Base-by-base conservation (phyloP, 1,140 invertebrate species). In the Ladona fulva region DNA sequence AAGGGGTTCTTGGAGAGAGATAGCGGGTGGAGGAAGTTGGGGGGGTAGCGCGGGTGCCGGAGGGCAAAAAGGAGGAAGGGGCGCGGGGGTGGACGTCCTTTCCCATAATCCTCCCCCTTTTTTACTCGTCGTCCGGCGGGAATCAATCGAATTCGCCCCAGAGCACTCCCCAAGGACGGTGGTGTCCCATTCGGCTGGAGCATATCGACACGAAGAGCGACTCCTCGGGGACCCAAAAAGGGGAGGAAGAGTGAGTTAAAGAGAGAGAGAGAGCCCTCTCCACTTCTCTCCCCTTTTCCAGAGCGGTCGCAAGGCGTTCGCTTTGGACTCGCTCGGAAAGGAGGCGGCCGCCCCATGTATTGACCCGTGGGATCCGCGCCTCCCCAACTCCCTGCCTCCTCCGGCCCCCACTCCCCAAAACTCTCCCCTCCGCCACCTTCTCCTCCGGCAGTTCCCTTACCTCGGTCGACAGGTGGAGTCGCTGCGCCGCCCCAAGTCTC, bases 301-400 rank as follows among this genome's bases (percentile, higher is more conserved):
- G 44, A 52, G 44, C 44, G 12, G 52, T 66, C 52, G 52, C 52
- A 66, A 66, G 52, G 52, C 52, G n/a, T 22, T 66, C 52, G 3
- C 52, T 66, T 66, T 66, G 52, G 52, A 66, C 52, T 66, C n/a
- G 52, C 52, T 66, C 52, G 52, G n/a, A 66, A 66, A 66, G 52
- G 52, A 66, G 52, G 16, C 52, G 14, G 16, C 52, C 52, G 52
- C 52, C 52, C 52, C 52, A 66, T 66, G 52, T 66, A 66, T 66
- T 66, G 52, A 66, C 52, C 52, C 52, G 52, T 66, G 52, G 52
- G 52, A 66, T 66, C 14, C 52, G 3, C 12, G 52, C 52, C 52
- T 12, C 52, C 52, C n/a, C 52, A 3, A 5, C n/a, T 12, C 14
- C 14, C 52, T 12, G 5, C 12, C 52, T 66, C 52, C 12, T 52